These are phyloP conservation scores for Heteromurus nitidus DNA, from an alignment of 2,888 invertebrate species.

Conservation along the genomic window DNA sequence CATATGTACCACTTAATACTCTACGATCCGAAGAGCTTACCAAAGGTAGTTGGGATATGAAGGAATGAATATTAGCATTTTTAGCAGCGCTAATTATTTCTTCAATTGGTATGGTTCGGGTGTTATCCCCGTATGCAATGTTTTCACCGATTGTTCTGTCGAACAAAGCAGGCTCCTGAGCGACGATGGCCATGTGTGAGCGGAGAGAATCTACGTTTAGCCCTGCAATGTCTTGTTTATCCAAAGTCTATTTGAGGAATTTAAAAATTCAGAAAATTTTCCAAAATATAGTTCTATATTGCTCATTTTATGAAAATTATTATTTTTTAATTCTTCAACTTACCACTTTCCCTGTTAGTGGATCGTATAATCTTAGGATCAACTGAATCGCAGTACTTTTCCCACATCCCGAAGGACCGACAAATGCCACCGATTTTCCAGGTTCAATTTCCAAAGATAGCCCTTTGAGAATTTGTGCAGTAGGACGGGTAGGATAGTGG, in stretches of 20 bases:
- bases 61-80: constrained; percentile 91
- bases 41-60: constrained; percentile 84
- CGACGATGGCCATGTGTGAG: constrained; percentile 87
- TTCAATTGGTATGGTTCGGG: background rate
- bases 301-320: too few species aligned
- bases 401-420: constrained; percentile 61
- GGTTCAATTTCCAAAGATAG: constrained; percentile 72
- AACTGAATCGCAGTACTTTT: constrained; percentile 75
- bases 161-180: constrained; percentile 91
- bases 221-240: constrained; percentile 79
- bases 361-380: constrained; percentile 75
- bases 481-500: constrained; percentile 75
- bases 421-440: constrained; percentile 62
- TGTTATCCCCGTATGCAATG: constrained; percentile 84
- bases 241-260: background rate
- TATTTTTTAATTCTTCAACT: background rate
- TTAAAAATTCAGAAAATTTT: too few species aligned
- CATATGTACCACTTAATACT: too few species aligned
- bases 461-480: constrained; percentile 76
- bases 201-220: constrained; percentile 85
- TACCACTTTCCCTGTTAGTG: constrained; percentile 72
- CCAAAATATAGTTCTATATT: too few species aligned
- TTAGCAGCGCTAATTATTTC: constrained; percentile 73
- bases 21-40: too few species aligned
- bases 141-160: constrained; percentile 89